Evolutionary conservation across 2,888 invertebrate genomes (phyloP), one percentile per base, ranked within the genome.

Genomic region (Clitarchus hookeri): DNA sequence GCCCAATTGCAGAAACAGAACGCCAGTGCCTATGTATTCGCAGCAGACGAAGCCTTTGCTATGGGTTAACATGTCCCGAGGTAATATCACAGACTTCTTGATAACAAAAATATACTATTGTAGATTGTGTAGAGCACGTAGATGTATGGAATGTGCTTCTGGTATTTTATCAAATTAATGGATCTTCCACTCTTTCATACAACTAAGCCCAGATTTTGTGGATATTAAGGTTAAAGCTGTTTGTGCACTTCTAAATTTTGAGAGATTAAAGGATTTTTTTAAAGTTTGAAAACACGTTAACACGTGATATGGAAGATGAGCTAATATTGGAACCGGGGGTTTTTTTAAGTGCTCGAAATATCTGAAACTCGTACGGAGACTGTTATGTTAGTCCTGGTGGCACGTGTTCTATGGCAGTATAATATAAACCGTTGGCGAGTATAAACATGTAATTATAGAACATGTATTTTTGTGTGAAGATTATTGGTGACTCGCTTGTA

Each of bases 151-250:
- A n/a, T 82, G 36, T 44, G 82, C 36, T 11, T 82, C 25, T 82
- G 82, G 36, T 26, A 82, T 82, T 82, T 44, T 82, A 23, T 82
- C 82, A 27, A 82, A 82, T 82, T 27, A 82, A 82, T 82, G 26
- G 82, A 23, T 82, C 11, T 82, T 82, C 9, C 82, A n/a, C 25
- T 27, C 82, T 6, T 6, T 26, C 36, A 36, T 82, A 25, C 8
- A 25, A 12, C 27, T 27, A 25, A 8, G 27, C 44, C 82, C 82
- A 27, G 13, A 27, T 44, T 82, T 82, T 27, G 82, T 82, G 1
- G 36, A 82, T 44, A 82, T 82, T 26, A 25, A 25, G 82, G 82
- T 82, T 26, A 13, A 44, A 82, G 82, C 82, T 27, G 27, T 12
- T 16, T 82, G 82, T 44, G 26, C 27, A 82, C 27, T 27, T 82